Percentiles rank a stretch among this genome's conserved stretches.
Conservation (phyloP, 35 echinoderm and acorn worm genomes). For the Apostichopus californicus region DNA sequence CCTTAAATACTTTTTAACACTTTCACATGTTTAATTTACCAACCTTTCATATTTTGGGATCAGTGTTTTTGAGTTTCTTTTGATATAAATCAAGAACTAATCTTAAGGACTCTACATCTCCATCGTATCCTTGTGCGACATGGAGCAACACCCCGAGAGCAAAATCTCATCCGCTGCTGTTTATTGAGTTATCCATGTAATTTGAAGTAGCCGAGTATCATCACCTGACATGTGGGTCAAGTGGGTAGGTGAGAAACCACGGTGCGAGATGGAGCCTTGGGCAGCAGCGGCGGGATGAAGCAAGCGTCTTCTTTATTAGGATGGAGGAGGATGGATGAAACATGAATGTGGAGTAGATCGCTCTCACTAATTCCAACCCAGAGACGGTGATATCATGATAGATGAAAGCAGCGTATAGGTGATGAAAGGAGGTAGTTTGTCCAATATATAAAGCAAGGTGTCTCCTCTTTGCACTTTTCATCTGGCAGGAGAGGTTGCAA, state of each 20-base stretch:
- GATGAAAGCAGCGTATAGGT: neutral
- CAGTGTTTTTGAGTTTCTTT: neutral
- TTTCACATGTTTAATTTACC: too few relatives aligned
- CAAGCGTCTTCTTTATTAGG: neutral
- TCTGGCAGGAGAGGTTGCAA: neutral
- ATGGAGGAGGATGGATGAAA: conserved; percentile 2
- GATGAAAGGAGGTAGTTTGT: neutral
- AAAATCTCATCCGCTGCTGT: conserved; percentile 7
- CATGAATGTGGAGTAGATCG: neutral
- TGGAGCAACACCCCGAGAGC: neutral
- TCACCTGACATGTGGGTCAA: conserved; percentile 44
- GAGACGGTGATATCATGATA: neutral
- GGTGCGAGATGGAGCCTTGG: conserved; percentile 4
- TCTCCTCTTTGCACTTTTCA: neutral
- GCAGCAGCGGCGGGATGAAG: neutral
- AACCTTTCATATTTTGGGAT: neutral
- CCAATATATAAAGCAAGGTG: neutral
- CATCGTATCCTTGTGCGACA: neutral
- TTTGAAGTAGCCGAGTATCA: conserved; percentile 7
- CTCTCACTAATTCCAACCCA: neutral
- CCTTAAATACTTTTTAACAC: too few relatives aligned
- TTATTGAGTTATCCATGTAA: conserved; percentile 24
- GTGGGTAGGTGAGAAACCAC: conserved; percentile 9
- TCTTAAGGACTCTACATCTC: neutral
- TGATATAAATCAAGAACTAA: too few relatives aligned